Evolutionary conservation across 2,797 vertebrate species (phyloP).

Genomic region (Masticophis lateralis): DNA sequence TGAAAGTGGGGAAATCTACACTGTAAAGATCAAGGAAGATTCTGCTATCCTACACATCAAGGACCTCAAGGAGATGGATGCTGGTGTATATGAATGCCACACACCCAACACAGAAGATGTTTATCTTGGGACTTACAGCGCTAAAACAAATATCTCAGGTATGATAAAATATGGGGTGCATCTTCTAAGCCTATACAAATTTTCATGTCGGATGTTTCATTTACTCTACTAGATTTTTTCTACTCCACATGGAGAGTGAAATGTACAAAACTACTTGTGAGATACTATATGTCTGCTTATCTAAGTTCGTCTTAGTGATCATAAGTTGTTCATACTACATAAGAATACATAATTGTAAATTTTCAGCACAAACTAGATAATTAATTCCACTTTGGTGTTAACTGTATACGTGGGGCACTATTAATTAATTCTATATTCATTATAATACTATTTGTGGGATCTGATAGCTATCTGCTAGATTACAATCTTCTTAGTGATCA

Average conservation of each 20-base stretch:
- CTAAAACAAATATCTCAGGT: constrained; percentile 83
- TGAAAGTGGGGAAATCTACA: constrained; percentile 77
- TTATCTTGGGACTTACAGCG: constrained; percentile 84
- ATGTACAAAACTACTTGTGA: not conserved
- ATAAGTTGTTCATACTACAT: not conserved
- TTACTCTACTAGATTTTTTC: not conserved
- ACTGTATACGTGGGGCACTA: not conserved
- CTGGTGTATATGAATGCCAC: constrained; percentile 89
- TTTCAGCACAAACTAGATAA: not conserved
- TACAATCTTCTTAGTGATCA: not conserved
- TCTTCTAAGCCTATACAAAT: not conserved
- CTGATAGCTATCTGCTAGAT: not conserved
- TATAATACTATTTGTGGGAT: not conserved
- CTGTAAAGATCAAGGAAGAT: constrained; percentile 82
- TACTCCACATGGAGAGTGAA: not conserved
- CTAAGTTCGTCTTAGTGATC: not conserved
- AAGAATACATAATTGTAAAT: not conserved
- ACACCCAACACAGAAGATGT: constrained; percentile 82
- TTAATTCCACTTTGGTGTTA: not conserved
- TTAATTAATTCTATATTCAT: not conserved
- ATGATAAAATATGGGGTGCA: constrained; percentile 36
- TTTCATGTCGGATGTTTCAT: not conserved
- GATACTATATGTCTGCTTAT: not conserved
- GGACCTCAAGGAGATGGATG: constrained; percentile 79
- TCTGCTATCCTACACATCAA: constrained; percentile 84